Evolutionary conservation across 2,888 invertebrate species (phyloP).

Genomic region (Phortica magna): DNA sequence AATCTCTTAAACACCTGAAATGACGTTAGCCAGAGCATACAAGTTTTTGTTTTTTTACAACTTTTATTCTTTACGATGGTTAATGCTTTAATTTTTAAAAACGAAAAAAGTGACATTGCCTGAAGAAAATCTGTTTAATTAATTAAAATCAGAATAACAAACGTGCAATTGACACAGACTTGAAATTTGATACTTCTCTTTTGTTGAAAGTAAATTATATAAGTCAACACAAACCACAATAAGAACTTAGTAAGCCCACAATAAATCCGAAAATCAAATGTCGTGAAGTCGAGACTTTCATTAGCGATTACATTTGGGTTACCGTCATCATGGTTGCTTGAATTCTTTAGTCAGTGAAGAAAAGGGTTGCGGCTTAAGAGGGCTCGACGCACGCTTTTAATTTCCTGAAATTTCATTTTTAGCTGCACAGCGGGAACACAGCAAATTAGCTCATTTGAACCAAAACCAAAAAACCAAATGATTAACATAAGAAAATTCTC

Average conservation of each 20-base stretch:
- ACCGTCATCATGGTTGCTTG: conserved; percentile 37
- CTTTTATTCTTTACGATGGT: too few relatives aligned
- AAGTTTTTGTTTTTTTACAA: too few relatives aligned
- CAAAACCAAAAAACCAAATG: conserved; percentile 44
- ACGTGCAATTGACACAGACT: conserved; percentile 43
- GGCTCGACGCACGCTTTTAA: conserved; percentile 65
- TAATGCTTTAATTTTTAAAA: too few relatives aligned
- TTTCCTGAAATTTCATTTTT: conserved; percentile 69
- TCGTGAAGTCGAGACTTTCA: conserved; percentile 53
- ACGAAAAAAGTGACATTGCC: not conserved
- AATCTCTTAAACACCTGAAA: too few relatives aligned
- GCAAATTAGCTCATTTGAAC: conserved; percentile 57
- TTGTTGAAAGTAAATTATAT: conserved; percentile 23
- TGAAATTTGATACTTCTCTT: conserved; percentile 49
- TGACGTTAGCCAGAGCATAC: too few relatives aligned
- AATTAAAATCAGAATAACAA: not conserved
- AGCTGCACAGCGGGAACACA: conserved; percentile 38
- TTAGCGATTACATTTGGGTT: too few relatives aligned
- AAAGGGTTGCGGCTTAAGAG: conserved; percentile 34
- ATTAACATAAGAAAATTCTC: conserved; percentile 67
- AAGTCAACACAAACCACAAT: conserved; percentile 36
- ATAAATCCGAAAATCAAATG: conserved; percentile 28
- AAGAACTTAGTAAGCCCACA: conserved; percentile 46
- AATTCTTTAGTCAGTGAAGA: conserved; percentile 44
- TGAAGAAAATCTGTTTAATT: not conserved